phyloP scores from a whole-genome alignment of 2,888 invertebrate species.

The Sphaerophoria rueppellii region DNA sequence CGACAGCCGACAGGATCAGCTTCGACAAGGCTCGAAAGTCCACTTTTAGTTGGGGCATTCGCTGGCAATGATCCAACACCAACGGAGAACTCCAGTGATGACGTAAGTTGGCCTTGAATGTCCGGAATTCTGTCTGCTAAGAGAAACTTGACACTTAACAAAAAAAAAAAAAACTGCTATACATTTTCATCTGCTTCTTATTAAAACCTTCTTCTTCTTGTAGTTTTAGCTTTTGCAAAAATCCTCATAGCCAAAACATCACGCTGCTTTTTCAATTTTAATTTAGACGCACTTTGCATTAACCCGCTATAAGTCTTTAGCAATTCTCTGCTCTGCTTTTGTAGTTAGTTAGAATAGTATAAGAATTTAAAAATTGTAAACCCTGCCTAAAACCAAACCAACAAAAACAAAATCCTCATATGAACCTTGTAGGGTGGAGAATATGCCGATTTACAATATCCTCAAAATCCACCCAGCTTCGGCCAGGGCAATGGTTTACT shows the following conservation, averaged over 20 bases:
- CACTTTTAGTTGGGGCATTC: constrained; percentile 74
- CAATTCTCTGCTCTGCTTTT: constrained; percentile 35
- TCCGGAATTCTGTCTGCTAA: constrained; percentile 26
- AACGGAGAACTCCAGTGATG: constrained; percentile 24
- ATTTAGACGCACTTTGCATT: constrained; percentile 64
- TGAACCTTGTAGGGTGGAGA: constrained; percentile 73
- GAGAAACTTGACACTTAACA: constrained; percentile 16
- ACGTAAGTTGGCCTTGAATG: constrained; percentile 64
- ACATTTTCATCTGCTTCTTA: constrained; percentile 41
- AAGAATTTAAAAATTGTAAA: constrained; percentile 5
- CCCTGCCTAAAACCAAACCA: constrained; percentile 51
- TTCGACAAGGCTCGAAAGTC: constrained; percentile 76
- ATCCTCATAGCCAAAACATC: constrained; percentile 20
- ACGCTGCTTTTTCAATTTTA: constrained; percentile 43
- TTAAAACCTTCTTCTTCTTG: constrained; percentile 28
- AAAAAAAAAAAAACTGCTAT: constrained; percentile 28
- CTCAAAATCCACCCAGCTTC: constrained; percentile 63
- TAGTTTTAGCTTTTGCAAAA: constrained; percentile 58
- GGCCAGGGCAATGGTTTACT: constrained; percentile 82
- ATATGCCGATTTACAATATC: constrained; percentile 70
- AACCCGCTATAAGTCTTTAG: constrained; percentile 22
- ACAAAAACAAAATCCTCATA: constrained; percentile 61
- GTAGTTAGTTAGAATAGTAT: constrained; percentile 25
- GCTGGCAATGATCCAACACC: constrained; percentile 15
- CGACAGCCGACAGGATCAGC: constrained; percentile 60